Conservation (phyloP, 2,113 vertebrate species). For the Crotophaga sulcirostris region DNA sequence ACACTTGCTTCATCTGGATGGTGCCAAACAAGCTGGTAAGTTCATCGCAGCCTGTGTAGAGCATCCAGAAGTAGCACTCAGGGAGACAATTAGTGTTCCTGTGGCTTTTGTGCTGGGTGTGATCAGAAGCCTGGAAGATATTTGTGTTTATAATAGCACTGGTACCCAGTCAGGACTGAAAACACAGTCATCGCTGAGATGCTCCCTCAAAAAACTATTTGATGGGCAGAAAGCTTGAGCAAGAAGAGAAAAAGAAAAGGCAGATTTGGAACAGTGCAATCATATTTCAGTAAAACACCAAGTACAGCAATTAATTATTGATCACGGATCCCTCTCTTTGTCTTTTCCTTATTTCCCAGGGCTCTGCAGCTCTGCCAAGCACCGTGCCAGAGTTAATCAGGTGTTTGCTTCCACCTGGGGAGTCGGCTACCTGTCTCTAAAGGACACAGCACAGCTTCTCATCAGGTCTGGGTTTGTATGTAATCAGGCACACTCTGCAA, state of each 20-base stretch:
- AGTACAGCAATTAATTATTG: background rate
- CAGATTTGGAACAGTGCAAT: background rate
- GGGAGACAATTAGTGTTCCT: background rate
- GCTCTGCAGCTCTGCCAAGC: background rate
- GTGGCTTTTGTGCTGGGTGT: background rate
- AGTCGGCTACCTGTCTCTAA: background rate
- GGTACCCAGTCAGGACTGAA: background rate
- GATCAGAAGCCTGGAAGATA: background rate
- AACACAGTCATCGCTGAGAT: accelerated
- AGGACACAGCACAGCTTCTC: background rate
- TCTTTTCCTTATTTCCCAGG: background rate
- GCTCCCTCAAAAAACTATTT: background rate
- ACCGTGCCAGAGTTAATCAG: background rate
- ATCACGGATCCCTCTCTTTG: background rate
- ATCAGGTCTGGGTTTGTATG: background rate
- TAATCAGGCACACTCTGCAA: background rate
- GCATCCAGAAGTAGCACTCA: background rate
- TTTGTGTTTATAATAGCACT: background rate
- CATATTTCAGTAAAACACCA: background rate
- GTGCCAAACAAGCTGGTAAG: background rate
- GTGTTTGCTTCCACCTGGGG: background rate
- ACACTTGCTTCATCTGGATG: background rate
- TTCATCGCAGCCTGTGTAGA: background rate
- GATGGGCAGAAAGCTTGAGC: background rate
- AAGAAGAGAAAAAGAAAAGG: background rate